These are phyloP conservation scores for Brachynemurus nebulosus DNA, from an alignment of 2,888 invertebrate species.

Conservation along the genomic window DNA sequence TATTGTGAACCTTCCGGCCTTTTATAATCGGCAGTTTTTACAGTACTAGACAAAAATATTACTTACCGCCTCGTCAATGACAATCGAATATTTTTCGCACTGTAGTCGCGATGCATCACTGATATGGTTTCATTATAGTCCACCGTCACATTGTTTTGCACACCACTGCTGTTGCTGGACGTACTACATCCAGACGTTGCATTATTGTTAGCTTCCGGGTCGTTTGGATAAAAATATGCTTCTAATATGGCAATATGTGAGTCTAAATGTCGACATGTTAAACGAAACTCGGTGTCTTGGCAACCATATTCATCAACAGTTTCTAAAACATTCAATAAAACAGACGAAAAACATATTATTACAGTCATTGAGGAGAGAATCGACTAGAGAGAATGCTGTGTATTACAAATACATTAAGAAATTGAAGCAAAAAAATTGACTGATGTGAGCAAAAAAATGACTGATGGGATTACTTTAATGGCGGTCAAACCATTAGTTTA, in stretches of 20 bases:
- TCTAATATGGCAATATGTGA: constrained; percentile 48
- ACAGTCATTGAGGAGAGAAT: too few species aligned
- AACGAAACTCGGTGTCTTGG: constrained; percentile 41
- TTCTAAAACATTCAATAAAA: constrained; percentile 35
- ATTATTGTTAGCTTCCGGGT: constrained; percentile 11
- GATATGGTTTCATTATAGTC: constrained; percentile 24
- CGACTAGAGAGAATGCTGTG: too few species aligned
- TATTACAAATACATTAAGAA: too few species aligned
- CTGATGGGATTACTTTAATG: too few species aligned
- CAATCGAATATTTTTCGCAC: constrained; percentile 31
- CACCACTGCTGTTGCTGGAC: neutral
- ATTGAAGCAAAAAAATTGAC: too few species aligned
- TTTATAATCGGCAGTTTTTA: too few species aligned
- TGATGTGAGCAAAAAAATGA: too few species aligned
- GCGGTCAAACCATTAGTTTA: too few species aligned
- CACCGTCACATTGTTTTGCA: constrained; percentile 2
- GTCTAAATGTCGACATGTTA: constrained; percentile 48
- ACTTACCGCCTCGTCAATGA: constrained; percentile 40
- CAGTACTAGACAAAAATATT: constrained; percentile 7
- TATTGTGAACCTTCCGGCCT: too few species aligned
- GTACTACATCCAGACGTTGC: neutral
- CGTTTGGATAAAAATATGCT: constrained; percentile 40
- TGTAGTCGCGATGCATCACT: constrained; percentile 34
- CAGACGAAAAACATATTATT: neutral
- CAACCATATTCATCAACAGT: constrained; percentile 48